Conservation (phyloP, 2,888 invertebrate genomes). For the Phengaris arion region DNA sequence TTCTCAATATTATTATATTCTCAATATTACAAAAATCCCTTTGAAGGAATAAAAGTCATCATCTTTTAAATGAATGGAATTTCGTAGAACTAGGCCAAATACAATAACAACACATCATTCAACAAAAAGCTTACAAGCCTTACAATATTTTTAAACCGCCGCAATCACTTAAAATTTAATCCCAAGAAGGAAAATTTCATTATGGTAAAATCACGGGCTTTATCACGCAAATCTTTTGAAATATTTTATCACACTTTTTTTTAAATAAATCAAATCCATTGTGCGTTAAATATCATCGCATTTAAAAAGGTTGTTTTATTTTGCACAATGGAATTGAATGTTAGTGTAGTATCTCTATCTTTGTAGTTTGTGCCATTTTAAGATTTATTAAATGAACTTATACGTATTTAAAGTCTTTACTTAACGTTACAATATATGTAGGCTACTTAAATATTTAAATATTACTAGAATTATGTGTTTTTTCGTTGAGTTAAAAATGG, state of each 20-base stretch:
- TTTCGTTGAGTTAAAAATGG: too few relatives aligned
- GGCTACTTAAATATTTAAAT: too few relatives aligned
- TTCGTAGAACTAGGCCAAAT: conserved; percentile 5
- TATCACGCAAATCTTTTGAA: conserved; percentile 5
- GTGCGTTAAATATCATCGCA: background rate
- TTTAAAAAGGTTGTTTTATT: background rate
- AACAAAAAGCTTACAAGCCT: conserved; percentile 12
- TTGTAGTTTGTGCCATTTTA: too few relatives aligned
- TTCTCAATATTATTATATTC: too few relatives aligned
- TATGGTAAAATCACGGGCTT: conserved; percentile 53
- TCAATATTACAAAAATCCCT: too few relatives aligned
- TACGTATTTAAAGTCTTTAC: too few relatives aligned
- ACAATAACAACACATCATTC: background rate
- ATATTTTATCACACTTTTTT: conserved; percentile 1
- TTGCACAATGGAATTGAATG: background rate
- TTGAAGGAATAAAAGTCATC: background rate
- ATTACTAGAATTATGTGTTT: too few relatives aligned
- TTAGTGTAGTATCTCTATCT: too few relatives aligned
- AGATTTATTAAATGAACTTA: too few relatives aligned
- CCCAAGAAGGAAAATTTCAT: conserved; percentile 64
- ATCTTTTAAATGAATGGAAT: background rate
- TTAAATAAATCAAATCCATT: conserved; percentile 15
- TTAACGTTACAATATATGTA: too few relatives aligned
- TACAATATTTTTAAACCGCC: conserved; percentile 38
- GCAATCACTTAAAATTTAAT: conserved; percentile 70